Evolutionary conservation across 2,113 vertebrate genomes (phyloP).

Genomic region (Thomomys bottae): DNA sequence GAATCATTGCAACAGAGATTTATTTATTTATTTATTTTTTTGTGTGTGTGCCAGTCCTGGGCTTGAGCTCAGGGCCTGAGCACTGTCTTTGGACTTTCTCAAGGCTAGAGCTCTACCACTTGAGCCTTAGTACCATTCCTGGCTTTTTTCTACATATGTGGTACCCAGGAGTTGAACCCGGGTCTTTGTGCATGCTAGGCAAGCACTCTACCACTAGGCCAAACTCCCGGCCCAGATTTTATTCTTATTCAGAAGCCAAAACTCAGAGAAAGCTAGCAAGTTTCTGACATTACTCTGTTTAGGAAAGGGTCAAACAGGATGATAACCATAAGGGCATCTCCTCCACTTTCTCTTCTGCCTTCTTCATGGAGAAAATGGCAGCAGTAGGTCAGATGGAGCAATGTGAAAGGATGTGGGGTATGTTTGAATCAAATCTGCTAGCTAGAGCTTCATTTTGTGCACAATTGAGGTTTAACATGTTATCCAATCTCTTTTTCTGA

Average conservation of each 20-base stretch:
- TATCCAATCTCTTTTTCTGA: background rate
- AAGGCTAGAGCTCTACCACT: too few relatives aligned
- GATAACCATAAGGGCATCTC: background rate
- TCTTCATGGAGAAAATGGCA: background rate
- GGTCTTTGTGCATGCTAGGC: too few relatives aligned
- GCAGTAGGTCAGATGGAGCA: background rate
- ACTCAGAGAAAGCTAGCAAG: background rate
- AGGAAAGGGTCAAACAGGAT: background rate
- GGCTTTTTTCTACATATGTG: too few relatives aligned
- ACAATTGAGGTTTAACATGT: background rate
- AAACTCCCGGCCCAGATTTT: too few relatives aligned
- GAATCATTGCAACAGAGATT: background rate
- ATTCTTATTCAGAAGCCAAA: slow-evolving; percentile 4
- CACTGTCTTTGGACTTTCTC: too few relatives aligned
- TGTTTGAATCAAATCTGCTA: background rate
- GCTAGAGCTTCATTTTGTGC: background rate
- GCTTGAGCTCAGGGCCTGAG: too few relatives aligned
- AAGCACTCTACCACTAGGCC: too few relatives aligned
- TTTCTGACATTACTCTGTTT: slow-evolving; percentile 36
- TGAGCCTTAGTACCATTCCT: too few relatives aligned
- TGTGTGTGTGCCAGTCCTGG: too few relatives aligned
- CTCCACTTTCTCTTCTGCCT: background rate
- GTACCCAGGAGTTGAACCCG: too few relatives aligned
- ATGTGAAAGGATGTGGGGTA: background rate
- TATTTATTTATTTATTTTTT: too few relatives aligned